Percentiles rank a stretch among this genome's conserved stretches.
Evolutionary conservation across 2,113 vertebrate species (phyloP).

Genomic region (Brachypodius melanocephalos): DNA sequence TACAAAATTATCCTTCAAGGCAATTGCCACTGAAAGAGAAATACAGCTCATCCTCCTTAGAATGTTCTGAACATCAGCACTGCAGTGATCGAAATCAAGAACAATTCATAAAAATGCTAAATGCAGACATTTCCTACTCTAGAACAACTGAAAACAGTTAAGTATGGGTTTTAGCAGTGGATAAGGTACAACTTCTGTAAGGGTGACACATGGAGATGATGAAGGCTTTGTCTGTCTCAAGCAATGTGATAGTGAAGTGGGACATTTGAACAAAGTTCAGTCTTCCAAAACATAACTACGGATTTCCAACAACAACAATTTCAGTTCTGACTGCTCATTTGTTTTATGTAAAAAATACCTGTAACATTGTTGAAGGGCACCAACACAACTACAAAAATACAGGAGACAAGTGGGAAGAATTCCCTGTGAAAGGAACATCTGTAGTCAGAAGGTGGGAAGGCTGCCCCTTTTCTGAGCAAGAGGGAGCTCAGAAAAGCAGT

Average conservation of each 20-base stretch:
- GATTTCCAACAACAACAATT: neutral
- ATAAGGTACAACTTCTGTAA: neutral
- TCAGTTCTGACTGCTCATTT: neutral
- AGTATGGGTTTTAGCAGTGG: neutral
- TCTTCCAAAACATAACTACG: neutral
- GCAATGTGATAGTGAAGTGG: neutral
- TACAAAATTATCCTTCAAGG: neutral
- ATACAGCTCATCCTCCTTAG: neutral
- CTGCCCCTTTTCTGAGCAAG: neutral
- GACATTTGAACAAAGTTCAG: neutral
- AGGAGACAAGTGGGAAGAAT: neutral
- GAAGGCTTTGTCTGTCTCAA: neutral
- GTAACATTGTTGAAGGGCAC: neutral
- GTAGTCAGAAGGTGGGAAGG: neutral
- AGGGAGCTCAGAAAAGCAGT: neutral
- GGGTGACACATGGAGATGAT: neutral
- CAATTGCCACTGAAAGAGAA: neutral
- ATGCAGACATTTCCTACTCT: neutral
- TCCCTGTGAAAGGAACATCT: neutral
- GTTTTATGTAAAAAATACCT: neutral
- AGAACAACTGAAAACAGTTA: neutral
- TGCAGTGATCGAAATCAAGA: neutral
- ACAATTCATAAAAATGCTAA: neutral
- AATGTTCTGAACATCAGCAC: neutral
- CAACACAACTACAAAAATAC: neutral